These are phyloP conservation scores for Strigamia crassipes DNA, from an alignment of 2,888 invertebrate genomes.

Conservation along the genomic window DNA sequence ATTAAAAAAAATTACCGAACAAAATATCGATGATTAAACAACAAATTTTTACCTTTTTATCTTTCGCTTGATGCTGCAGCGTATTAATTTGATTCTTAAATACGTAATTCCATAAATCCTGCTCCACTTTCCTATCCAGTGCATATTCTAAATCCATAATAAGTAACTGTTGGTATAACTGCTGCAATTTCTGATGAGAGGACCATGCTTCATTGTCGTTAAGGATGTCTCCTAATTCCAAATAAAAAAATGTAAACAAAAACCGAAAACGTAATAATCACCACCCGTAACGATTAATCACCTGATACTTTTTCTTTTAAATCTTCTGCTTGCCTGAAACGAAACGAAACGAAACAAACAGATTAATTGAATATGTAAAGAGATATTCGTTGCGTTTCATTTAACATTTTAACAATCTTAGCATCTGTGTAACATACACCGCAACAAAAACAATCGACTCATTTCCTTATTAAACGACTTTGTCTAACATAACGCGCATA, in stretches of 20 bases:
- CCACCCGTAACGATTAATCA: conserved; percentile 55
- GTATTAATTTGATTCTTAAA: conserved; percentile 85
- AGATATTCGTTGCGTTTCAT: background rate
- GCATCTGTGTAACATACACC: background rate
- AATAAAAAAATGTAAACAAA: background rate
- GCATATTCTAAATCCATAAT: conserved; percentile 83
- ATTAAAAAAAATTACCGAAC: conserved; percentile 43
- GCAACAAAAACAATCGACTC: conserved; percentile 18
- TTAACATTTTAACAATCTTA: conserved; percentile 1
- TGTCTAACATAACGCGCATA: background rate
- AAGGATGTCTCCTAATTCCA: conserved; percentile 53
- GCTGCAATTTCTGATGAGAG: conserved; percentile 61
- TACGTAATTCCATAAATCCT: conserved; percentile 85
- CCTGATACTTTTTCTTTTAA: conserved; percentile 71
- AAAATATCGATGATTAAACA: background rate
- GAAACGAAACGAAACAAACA: conserved; percentile 46
- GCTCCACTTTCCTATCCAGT: conserved; percentile 84
- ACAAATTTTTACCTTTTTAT: conserved; percentile 69
- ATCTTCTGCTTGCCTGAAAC: conserved; percentile 72
- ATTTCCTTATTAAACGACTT: background rate
- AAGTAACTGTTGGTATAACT: conserved; percentile 75
- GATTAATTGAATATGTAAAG: background rate
- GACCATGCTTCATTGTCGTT: conserved; percentile 63
- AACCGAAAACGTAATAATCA: too few relatives aligned
- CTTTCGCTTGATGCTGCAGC: conserved; percentile 75